Conservation (phyloP, 2,888 invertebrate species). For the Drosophila algonquin region DNA sequence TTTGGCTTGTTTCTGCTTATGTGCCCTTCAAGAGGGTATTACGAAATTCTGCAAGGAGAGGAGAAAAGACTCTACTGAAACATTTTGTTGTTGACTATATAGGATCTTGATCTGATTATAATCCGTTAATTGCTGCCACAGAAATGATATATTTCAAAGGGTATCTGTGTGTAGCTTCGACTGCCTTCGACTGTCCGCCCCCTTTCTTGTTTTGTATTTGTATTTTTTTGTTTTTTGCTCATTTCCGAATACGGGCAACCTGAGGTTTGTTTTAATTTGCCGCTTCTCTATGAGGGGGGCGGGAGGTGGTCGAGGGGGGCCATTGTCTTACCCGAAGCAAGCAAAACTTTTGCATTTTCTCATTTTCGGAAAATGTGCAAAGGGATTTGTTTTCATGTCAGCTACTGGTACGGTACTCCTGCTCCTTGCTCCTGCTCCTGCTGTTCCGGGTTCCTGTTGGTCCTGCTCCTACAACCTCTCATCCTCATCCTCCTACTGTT, state of each 20-base stretch:
- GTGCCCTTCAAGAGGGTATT: neutral
- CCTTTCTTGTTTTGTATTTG: conserved; percentile 5
- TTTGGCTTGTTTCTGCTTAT: conserved; percentile 27
- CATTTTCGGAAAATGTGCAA: conserved; percentile 80
- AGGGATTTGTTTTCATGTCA: conserved; percentile 78
- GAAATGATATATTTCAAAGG: neutral
- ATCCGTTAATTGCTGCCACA: too few species aligned
- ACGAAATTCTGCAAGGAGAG: neutral
- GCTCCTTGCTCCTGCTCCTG: conserved; percentile 15
- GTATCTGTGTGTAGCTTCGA: neutral
- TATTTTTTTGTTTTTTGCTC: conserved; percentile 55
- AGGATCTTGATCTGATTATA: too few species aligned
- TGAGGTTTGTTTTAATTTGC: conserved; percentile 80
- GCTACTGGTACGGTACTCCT: conserved; percentile 28
- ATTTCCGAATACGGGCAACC: conserved; percentile 79
- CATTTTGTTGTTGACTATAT: too few species aligned
- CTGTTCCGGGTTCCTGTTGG: conserved; percentile 20
- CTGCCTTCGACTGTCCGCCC: neutral
- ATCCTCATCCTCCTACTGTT: conserved; percentile 5
- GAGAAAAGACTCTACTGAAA: neutral
- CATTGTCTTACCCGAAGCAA: conserved; percentile 57
- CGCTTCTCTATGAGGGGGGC: conserved; percentile 63
- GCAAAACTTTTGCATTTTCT: conserved; percentile 80
- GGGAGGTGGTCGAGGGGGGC: conserved; percentile 25
- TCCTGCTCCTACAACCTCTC: conserved; percentile 20